Percentiles rank a stretch among this genome's conserved stretches.
Conservation (phyloP, 2,113 vertebrate species). For the Tragulus kanchil region DNA sequence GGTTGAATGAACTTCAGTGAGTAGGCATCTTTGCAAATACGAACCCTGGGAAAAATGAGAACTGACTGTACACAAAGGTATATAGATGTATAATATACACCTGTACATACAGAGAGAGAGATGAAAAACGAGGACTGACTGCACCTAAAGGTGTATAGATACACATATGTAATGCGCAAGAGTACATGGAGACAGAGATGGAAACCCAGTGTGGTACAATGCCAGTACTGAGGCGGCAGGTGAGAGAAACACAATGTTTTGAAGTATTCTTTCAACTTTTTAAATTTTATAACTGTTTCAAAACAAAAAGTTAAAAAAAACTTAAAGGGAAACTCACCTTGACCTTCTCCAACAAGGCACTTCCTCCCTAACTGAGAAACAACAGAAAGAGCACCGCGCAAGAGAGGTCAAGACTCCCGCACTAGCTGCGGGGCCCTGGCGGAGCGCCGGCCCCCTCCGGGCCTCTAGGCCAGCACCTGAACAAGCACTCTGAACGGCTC, state of each 20-base stretch:
- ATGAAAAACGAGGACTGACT: not conserved
- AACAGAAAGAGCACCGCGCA: not conserved
- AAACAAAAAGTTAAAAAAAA: slow-evolving; percentile 8
- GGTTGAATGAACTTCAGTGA: not conserved
- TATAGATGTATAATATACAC: not conserved
- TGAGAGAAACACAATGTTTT: not conserved
- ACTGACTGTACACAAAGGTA: not conserved
- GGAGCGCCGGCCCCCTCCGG: not conserved
- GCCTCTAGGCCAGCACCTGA: not conserved
- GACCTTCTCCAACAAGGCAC: not conserved
- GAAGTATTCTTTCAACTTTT: not conserved
- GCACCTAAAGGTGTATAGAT: not conserved
- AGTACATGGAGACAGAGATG: not conserved
- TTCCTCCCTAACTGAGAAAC: not conserved
- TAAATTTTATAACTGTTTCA: slow-evolving; percentile 8
- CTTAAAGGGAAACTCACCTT: not conserved
- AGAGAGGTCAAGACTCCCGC: not conserved
- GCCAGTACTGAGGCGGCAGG: not conserved
- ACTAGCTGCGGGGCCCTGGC: not conserved
- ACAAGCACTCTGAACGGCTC: not conserved
- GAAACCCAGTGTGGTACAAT: not conserved
- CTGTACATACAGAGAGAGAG: not conserved
- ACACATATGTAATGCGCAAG: not conserved
- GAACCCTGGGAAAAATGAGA: not conserved
- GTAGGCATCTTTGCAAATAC: not conserved